These are phyloP conservation scores for Harmothoe impar DNA, from an alignment of 2,888 invertebrate species.

Conservation along the genomic window DNA sequence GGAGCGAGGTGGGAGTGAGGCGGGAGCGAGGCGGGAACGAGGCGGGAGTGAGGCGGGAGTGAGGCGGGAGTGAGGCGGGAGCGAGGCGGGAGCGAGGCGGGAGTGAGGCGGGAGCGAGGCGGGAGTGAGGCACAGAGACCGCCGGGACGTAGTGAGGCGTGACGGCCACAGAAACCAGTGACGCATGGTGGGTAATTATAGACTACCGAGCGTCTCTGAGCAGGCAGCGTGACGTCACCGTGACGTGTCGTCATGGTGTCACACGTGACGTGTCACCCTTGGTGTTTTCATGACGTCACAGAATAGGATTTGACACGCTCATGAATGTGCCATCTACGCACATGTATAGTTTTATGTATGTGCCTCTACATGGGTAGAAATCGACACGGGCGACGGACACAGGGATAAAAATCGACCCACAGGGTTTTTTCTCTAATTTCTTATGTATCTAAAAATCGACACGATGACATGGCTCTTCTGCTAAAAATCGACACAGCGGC, in stretches of 20 bases:
- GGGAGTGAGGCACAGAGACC: background rate
- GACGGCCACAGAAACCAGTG: background rate
- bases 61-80: too few relatives aligned
- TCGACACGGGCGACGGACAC: too few relatives aligned
- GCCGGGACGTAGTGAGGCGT: constrained; percentile 35
- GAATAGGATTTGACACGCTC: too few relatives aligned
- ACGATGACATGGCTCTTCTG: too few relatives aligned
- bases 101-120: background rate
- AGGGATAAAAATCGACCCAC: too few relatives aligned
- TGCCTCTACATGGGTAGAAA: too few relatives aligned
- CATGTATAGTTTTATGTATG: too few relatives aligned
- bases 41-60: background rate
- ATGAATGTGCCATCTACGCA: too few relatives aligned
- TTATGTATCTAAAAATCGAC: too few relatives aligned
- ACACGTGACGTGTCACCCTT: background rate
- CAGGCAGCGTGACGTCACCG: background rate
- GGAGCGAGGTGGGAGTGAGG: background rate
- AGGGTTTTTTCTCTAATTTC: too few relatives aligned
- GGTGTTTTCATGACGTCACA: too few relatives aligned
- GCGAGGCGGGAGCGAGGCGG: background rate
- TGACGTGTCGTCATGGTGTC: background rate
- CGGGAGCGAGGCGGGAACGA: background rate
- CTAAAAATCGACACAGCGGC: too few relatives aligned
- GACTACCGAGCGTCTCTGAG: background rate
- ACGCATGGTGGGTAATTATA: background rate